phyloP scores from a whole-genome alignment of 2,888 invertebrate genomes.

The Tyria jacobaeae region DNA sequence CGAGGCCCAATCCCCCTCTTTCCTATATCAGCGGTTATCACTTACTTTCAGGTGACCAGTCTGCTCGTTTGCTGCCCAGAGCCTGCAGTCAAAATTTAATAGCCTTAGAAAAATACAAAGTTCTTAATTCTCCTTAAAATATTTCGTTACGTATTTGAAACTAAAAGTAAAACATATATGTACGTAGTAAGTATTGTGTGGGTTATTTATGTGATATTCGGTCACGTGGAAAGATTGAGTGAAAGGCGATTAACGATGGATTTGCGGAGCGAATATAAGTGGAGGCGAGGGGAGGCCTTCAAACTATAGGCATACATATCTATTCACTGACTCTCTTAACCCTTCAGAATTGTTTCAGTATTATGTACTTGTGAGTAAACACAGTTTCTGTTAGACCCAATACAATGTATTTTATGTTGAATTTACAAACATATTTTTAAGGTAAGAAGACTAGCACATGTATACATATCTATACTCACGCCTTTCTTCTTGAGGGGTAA shows the following conservation, averaged over 20 bases:
- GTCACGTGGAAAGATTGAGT: slow-evolving; percentile 29
- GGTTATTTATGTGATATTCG: slow-evolving; percentile 23
- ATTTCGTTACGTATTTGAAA: background rate
- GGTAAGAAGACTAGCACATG: no score
- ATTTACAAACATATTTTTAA: background rate
- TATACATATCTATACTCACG: no score
- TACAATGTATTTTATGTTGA: no score
- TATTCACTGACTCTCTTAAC: slow-evolving; percentile 3
- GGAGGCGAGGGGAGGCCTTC: slow-evolving; percentile 6
- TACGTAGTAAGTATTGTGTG: slow-evolving; percentile 7
- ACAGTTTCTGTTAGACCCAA: background rate
- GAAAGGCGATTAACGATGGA: slow-evolving; percentile 30
- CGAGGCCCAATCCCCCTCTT: no score
- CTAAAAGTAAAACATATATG: slow-evolving; percentile 11
- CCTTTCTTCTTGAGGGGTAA: no score
- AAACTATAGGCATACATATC: slow-evolving; percentile 1
- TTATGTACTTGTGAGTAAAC: background rate
- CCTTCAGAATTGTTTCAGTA: background rate
- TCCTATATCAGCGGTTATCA: no score
- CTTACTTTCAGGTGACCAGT: no score
- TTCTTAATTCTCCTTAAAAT: background rate
- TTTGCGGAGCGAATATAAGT: slow-evolving; percentile 16
- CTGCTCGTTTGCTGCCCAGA: no score
- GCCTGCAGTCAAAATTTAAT: no score
- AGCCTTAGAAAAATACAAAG: no score